Percentiles rank a stretch among this genome's conserved stretches.
phyloP scores from a whole-genome alignment of 2,797 vertebrate species.

The Ataeniobius toweri region DNA sequence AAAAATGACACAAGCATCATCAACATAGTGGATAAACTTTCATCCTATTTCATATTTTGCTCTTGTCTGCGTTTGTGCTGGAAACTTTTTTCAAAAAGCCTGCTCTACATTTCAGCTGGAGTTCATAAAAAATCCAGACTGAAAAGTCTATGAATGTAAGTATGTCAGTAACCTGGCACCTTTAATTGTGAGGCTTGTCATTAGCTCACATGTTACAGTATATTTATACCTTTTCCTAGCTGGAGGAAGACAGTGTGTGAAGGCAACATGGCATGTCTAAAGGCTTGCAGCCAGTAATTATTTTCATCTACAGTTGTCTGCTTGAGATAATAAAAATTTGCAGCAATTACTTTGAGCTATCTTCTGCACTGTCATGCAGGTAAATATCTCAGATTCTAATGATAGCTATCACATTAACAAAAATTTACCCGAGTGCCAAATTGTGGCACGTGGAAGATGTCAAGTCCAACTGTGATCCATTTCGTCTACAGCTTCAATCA shows the following conservation, averaged over 20 bases:
- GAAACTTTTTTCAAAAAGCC: neutral
- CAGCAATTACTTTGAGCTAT: slow-evolving; percentile 30
- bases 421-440: slow-evolving; percentile 37
- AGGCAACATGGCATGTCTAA: slow-evolving; percentile 6
- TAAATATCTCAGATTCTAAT: slow-evolving; percentile 49
- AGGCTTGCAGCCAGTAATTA: slow-evolving; percentile 24
- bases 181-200: slow-evolving; percentile 22
- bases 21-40: slow-evolving; percentile 7
- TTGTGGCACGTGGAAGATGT: slow-evolving; percentile 42
- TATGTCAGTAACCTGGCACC: neutral
- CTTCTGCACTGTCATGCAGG: slow-evolving; percentile 29
- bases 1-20: neutral
- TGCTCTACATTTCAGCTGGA: neutral
- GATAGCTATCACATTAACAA: slow-evolving; percentile 39
- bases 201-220: neutral
- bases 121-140: slow-evolving; percentile 13
- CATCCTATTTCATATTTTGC: slow-evolving; percentile 14
- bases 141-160: slow-evolving; percentile 2
- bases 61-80: slow-evolving; percentile 6
- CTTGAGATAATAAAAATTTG: slow-evolving; percentile 49
- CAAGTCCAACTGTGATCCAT: slow-evolving; percentile 15
- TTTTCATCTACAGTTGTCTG: slow-evolving; percentile 47
- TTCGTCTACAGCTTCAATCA: slow-evolving; percentile 26
- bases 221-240: slow-evolving; percentile 12
- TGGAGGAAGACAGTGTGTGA: slow-evolving; percentile 9